Conservation (phyloP, 2,888 invertebrate genomes). For the Eledone cirrhosa region DNA sequence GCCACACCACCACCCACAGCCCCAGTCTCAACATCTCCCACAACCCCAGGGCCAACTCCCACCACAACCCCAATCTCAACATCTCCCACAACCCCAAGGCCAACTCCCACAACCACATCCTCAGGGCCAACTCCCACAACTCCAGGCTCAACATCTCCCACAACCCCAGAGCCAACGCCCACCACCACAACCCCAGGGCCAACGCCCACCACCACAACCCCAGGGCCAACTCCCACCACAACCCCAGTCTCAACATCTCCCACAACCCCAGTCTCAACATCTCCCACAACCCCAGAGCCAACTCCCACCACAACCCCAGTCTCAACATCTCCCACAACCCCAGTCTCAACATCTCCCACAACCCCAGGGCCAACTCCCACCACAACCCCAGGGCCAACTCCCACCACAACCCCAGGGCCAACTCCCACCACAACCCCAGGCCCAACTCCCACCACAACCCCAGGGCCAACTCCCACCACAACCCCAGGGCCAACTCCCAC, state of each 20-base stretch:
- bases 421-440: conserved; percentile 17
- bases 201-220: neutral
- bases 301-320: conserved; percentile 1
- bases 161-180: conserved; percentile 8
- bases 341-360: conserved; percentile 28
- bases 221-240: neutral
- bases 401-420: conserved; percentile 20
- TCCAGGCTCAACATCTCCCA: conserved; percentile 23
- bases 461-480: neutral
- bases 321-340: conserved; percentile 30
- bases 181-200: neutral
- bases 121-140: conserved; percentile 10
- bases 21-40: conserved; percentile 25
- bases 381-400: conserved; percentile 17
- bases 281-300: conserved; percentile 32
- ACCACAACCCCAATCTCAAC: conserved; percentile 31
- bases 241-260: neutral
- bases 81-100: conserved; percentile 24
- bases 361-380: conserved; percentile 30
- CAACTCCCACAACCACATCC: conserved; percentile 30
- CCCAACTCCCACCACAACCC: neutral
- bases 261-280: neutral
- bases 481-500: neutral
- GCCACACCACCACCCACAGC: conserved; percentile 28
- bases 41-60: conserved; percentile 22